Percentiles rank a stretch among this genome's conserved stretches.
These are phyloP conservation scores for Daboia siamensis DNA, from an alignment of 2,113 vertebrate species.

Conservation along the genomic window DNA sequence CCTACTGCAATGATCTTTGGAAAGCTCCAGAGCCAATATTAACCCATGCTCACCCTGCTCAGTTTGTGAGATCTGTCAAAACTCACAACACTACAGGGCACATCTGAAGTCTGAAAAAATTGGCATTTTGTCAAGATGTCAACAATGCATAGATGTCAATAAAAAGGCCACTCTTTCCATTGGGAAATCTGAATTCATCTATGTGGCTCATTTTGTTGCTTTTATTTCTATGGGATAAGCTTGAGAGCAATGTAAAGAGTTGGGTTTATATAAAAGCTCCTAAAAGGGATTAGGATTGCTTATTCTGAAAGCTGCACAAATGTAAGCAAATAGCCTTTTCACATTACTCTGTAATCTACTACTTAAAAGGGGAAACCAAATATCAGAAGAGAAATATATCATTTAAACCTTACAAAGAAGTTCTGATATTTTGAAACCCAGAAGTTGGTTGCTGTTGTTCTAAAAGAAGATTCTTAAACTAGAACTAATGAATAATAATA, in stretches of 20 bases:
- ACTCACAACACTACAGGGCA: background rate
- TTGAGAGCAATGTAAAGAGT: background rate
- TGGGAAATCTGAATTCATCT: background rate
- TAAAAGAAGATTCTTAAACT: background rate
- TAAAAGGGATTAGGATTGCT: background rate
- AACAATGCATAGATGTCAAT: background rate
- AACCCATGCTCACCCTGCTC: background rate
- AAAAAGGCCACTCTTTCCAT: background rate
- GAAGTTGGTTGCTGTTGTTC: background rate
- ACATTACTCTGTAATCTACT: rapidly evolving
- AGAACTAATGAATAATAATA: background rate
- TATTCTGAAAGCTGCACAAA: background rate
- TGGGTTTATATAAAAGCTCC: background rate
- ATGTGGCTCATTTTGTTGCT: rapidly evolving
- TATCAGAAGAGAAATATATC: background rate
- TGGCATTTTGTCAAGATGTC: background rate
- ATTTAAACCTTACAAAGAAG: background rate
- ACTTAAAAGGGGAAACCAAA: background rate
- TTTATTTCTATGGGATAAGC: background rate
- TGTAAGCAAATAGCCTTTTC: rapidly evolving
- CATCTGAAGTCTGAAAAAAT: background rate
- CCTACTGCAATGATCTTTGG: rapidly evolving
- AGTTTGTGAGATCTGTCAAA: background rate
- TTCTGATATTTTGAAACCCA: background rate
- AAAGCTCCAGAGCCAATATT: background rate